Evolutionary conservation across 1,140 invertebrate genomes (phyloP).

Genomic region (Telenomus remus): DNA sequence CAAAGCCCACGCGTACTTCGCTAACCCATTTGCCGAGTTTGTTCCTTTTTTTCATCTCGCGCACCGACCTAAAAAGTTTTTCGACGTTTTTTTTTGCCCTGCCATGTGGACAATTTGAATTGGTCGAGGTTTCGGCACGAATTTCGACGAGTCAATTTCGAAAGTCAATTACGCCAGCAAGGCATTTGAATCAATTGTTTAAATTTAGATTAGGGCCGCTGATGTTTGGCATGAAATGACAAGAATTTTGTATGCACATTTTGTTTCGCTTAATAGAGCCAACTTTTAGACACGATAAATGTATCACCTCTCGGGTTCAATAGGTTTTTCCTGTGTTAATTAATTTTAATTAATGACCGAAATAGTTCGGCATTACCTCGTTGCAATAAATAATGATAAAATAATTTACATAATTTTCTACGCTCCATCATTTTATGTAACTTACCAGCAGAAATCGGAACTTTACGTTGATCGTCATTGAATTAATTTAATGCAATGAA

Average conservation of each 20-base stretch:
- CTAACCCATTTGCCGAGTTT: slow-evolving; percentile 12
- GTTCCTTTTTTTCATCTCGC: slow-evolving; percentile 4
- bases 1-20: slow-evolving; percentile 1
- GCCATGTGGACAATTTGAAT: slow-evolving; percentile 13
- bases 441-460: slow-evolving; percentile 9
- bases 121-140: slow-evolving; percentile 18
- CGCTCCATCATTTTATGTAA: slow-evolving; percentile 11
- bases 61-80: background rate
- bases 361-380: too few relatives aligned
- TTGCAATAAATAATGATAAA: too few relatives aligned
- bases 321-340: too few relatives aligned
- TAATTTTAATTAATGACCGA: too few relatives aligned
- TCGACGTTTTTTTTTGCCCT: slow-evolving; percentile 6
- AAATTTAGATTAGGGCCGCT: slow-evolving; percentile 22
- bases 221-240: background rate
- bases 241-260: background rate
- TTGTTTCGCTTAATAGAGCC: background rate
- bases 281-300: too few relatives aligned
- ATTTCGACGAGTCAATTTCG: slow-evolving; percentile 32
- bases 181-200: slow-evolving; percentile 9
- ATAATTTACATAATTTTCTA: too few relatives aligned
- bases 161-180: slow-evolving; percentile 29
- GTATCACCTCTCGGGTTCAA: too few relatives aligned
- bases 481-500: slow-evolving; percentile 39
- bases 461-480: slow-evolving; percentile 28